Conservation (phyloP, 2,797 vertebrate species). For the Eupleurogrammus muticus region DNA sequence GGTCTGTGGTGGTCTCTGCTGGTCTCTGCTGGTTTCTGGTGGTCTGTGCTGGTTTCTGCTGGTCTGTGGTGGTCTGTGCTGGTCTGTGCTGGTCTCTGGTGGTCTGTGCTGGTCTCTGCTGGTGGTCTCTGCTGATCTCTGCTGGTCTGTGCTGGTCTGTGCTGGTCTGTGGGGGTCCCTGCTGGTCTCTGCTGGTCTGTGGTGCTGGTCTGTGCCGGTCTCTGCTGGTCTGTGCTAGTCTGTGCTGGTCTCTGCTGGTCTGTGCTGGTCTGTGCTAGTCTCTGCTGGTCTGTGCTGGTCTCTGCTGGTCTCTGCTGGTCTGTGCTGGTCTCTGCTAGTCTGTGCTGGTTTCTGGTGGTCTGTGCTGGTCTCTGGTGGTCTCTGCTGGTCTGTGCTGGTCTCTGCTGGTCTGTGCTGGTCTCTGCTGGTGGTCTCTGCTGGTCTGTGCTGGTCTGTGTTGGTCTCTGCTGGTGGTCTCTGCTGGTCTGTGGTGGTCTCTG, state of each 20-base stretch:
- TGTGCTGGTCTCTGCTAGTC: slow-evolving; percentile 36
- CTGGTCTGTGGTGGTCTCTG: slow-evolving; percentile 71
- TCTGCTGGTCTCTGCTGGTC: slow-evolving; percentile 57
- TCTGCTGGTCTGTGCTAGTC: slow-evolving; percentile 53
- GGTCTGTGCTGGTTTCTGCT: too few species aligned
- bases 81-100: too few species aligned
- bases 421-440: slow-evolving; percentile 60
- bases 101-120: slow-evolving; percentile 61
- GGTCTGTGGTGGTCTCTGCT: slow-evolving; percentile 64
- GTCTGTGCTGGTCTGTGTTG: slow-evolving; percentile 46
- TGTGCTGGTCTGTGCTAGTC: slow-evolving; percentile 56
- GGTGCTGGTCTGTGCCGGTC: too few species aligned
- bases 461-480: slow-evolving; percentile 59
- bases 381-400: too few species aligned
- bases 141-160: slow-evolving; percentile 46
- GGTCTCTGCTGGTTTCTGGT: slow-evolving; percentile 73
- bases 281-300: slow-evolving; percentile 49
- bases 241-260: too few species aligned
- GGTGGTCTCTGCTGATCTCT: slow-evolving; percentile 57
- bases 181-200: slow-evolving; percentile 72
- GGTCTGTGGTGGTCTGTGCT: slow-evolving; percentile 52
- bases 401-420: slow-evolving; percentile 56
- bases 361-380: slow-evolving; percentile 51
- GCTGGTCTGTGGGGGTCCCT: slow-evolving; percentile 59
- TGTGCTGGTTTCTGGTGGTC: slow-evolving; percentile 75